These are phyloP conservation scores for Callitettix versicolor DNA, from an alignment of 1,140 invertebrate species.

Conservation along the genomic window DNA sequence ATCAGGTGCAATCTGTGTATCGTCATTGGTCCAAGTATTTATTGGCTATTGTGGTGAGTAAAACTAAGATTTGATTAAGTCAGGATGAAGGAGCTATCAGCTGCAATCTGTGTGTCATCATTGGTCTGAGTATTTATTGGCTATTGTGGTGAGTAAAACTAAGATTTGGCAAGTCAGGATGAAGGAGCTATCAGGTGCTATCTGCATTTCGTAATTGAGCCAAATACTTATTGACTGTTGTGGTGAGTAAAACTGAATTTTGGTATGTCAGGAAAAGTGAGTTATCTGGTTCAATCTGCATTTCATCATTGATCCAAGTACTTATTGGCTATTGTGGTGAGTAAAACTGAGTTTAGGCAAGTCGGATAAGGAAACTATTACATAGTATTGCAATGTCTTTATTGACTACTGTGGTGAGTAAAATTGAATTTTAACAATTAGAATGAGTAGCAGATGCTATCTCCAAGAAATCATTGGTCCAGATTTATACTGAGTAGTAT, in stretches of 20 bases:
- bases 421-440: too few species aligned
- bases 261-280: constrained; percentile 74
- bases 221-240: constrained; percentile 63
- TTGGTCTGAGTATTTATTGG: constrained; percentile 67
- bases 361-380: constrained; percentile 69
- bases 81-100: constrained; percentile 72
- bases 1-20: constrained; percentile 74
- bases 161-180: constrained; percentile 61
- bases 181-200: constrained; percentile 74
- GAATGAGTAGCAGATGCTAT: constrained; percentile 82
- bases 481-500: constrained; percentile 60
- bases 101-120: constrained; percentile 73
- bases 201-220: constrained; percentile 67
- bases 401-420: constrained; percentile 49
- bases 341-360: too few species aligned
- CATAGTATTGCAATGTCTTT: constrained; percentile 74
- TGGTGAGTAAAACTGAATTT: constrained; percentile 43
- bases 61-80: too few species aligned
- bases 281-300: constrained; percentile 74
- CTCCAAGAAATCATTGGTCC: constrained; percentile 65
- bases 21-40: constrained; percentile 65
- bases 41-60: constrained; percentile 50
- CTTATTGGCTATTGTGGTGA: constrained; percentile 53
- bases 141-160: constrained; percentile 39
- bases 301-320: constrained; percentile 67